Base-by-base conservation (phyloP, 2,888 invertebrate genomes). In the Eustalomyia histrio region DNA sequence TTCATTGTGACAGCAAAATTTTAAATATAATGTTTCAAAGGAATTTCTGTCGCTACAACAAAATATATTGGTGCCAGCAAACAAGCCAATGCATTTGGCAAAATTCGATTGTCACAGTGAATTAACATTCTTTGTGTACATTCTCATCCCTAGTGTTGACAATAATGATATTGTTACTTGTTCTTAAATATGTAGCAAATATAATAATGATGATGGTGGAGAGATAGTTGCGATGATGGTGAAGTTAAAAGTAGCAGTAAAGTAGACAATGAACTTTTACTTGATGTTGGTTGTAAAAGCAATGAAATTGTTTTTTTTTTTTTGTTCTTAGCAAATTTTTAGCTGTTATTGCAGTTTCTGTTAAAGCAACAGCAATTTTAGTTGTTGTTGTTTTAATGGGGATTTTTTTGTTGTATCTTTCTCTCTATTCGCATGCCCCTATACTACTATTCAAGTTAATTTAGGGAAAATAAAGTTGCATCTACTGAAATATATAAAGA, bases 371-470 rank as follows among this genome's bases (percentile, higher is more conserved):
- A 39, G 7, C 7, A 17, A 35, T 52, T n/a, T n/a, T n/a, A 21
- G 17, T 29, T 64, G 8, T 17, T 53, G 10, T 24, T 55, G 3
- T 21, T 35, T 39, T 39, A 12, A 9, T 57, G 17, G 29, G 29
- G 29, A 5, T 24, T 43, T 24, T 43, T 8, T 55, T 43, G 7
- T 35, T 18, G 17, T 8, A 24, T 57, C 14, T 21, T 17, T 47
- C 17, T 16, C 24, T 55, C 6, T 74, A 29, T 52, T 60, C 35
- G 65, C 52, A 17, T 65, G 73, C 35, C 65, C 29, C 33, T 39
- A 67, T 29, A 43, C 53, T 29, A 43, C 53, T 17, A 61, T 67
- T 29, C 33, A 67, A 75, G 75, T 75, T 75, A 69, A 69, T 69
- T 69, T 69, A 50, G 43, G 29, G n/a, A 76, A 76, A 43, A 52